Conservation (phyloP, 2,113 vertebrate genomes). For the Pelobates fuscus region DNA sequence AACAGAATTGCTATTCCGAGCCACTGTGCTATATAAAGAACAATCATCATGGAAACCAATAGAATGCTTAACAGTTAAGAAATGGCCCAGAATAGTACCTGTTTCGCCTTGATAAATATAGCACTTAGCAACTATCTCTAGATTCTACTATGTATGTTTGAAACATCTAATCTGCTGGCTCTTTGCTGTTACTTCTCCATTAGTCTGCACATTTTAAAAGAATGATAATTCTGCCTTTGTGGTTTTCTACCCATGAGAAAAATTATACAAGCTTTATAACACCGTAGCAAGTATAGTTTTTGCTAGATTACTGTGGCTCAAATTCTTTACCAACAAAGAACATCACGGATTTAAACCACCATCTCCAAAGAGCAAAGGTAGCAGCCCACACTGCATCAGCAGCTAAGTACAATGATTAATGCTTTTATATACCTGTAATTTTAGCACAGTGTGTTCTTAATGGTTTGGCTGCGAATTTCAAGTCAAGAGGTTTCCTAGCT, state of each 20-base stretch:
- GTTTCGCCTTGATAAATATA: no score
- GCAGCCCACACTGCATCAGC: conserved; percentile 50
- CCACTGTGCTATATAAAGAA: no score
- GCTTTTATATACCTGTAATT: conserved; percentile 54
- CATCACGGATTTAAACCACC: conserved; percentile 54
- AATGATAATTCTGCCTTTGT: background rate
- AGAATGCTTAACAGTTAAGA: no score
- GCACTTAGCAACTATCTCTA: no score
- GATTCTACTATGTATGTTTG: background rate
- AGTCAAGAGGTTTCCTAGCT: conserved; percentile 48
- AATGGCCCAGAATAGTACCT: no score
- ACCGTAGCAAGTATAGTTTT: conserved; percentile 51
- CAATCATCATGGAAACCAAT: no score
- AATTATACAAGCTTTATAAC: conserved; percentile 46
- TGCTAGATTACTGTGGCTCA: conserved; percentile 54
- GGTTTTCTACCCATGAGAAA: conserved; percentile 43
- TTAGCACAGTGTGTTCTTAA: conserved; percentile 55
- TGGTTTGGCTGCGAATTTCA: conserved; percentile 54
- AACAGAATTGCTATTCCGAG: no score
- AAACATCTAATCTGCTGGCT: background rate
- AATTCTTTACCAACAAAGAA: conserved; percentile 20
- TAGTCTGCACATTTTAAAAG: background rate
- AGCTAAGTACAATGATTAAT: conserved; percentile 57
- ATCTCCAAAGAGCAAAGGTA: conserved; percentile 50
- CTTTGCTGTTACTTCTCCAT: background rate